phyloP scores from a whole-genome alignment of 2,888 invertebrate genomes.

The Spilarctia lutea region DNA sequence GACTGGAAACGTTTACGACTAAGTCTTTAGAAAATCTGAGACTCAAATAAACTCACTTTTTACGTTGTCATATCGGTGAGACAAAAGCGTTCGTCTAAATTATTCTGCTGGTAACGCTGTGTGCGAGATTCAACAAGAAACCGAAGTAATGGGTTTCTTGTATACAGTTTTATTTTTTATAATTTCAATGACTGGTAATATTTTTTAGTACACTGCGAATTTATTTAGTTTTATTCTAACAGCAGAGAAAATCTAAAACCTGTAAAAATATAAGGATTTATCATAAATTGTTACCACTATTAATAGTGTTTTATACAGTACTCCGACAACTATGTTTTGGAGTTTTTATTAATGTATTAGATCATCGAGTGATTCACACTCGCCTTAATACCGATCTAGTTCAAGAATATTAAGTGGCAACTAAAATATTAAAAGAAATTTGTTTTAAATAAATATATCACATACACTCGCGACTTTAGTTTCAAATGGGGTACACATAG shows the following conservation, averaged over 20 bases:
- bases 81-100: neutral
- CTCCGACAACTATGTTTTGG: conserved; percentile 16
- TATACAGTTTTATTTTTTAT: no score
- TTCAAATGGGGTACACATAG: neutral
- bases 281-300: neutral
- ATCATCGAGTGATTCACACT: conserved; percentile 44
- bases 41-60: no score
- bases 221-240: neutral
- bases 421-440: neutral
- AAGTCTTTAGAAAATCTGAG: no score
- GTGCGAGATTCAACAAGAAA: neutral
- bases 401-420: neutral
- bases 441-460: neutral
- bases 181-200: no score
- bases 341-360: conserved; percentile 35
- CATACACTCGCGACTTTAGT: neutral
- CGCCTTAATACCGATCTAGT: neutral
- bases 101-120: neutral
- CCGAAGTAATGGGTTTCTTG: no score
- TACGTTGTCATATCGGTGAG: neutral
- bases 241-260: neutral
- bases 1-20: no score
- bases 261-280: neutral
- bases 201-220: neutral
- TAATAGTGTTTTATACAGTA: neutral